Percentiles rank a stretch among this genome's conserved stretches.
phyloP scores from a whole-genome alignment of 2,888 invertebrate species.

The Meiosimyza decipiens region DNA sequence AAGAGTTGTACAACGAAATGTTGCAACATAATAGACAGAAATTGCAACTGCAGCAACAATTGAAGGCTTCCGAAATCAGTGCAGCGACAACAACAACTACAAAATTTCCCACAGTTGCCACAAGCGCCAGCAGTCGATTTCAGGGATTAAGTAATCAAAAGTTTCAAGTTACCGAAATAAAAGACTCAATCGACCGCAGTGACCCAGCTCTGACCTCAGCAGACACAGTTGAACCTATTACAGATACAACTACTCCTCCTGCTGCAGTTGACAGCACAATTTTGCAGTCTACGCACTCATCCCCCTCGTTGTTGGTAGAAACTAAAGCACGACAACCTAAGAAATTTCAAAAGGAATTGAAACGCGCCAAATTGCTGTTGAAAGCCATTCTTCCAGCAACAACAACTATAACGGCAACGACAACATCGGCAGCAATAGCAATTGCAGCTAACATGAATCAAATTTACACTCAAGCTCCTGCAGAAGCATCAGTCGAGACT shows the following conservation, averaged over 20 bases:
- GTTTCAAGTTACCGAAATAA: neutral
- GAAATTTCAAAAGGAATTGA: slow-evolving; percentile 58
- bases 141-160: slow-evolving; percentile 1
- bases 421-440: slow-evolving; percentile 13
- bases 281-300: slow-evolving; percentile 10
- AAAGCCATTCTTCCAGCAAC: slow-evolving; percentile 51
- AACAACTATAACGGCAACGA: slow-evolving; percentile 20
- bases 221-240: too few species aligned
- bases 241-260: too few species aligned
- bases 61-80: neutral
- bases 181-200: neutral
- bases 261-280: slow-evolving; percentile 14
- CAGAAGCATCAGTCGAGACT: slow-evolving; percentile 18
- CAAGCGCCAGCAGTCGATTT: slow-evolving; percentile 13
- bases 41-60: slow-evolving; percentile 39
- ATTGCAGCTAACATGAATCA: slow-evolving; percentile 17
- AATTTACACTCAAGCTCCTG: neutral
- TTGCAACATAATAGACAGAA: slow-evolving; percentile 59
- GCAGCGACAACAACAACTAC: slow-evolving; percentile 32
- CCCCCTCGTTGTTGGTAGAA: slow-evolving; percentile 7
- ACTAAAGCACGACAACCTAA: slow-evolving; percentile 47
- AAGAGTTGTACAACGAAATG: slow-evolving; percentile 66
- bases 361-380: slow-evolving; percentile 62
- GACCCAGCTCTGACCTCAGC: neutral
- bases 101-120: slow-evolving; percentile 39